A percentile compares a stretch with the other conserved stretches of the same genome.
Conservation (phyloP, 2,888 invertebrate genomes). For the Microctonus brassicae region DNA sequence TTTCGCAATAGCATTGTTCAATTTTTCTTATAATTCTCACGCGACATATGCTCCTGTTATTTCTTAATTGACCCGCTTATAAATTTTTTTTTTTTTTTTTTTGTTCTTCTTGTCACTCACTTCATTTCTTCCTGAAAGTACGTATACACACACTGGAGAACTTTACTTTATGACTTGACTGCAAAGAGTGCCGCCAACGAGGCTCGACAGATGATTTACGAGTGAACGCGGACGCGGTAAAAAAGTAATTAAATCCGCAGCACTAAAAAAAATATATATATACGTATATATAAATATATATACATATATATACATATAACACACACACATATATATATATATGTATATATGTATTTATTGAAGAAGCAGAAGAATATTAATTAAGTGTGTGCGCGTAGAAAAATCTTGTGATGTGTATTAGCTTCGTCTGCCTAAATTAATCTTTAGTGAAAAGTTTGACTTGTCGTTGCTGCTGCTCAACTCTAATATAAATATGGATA, state of each 20-base stretch:
- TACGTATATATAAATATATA: background rate
- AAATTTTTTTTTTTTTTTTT: constrained; percentile 19
- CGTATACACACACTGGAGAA: constrained; percentile 36
- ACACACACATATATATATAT: too few relatives aligned
- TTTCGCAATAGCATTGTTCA: background rate
- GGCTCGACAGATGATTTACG: constrained; percentile 62
- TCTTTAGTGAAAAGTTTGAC: constrained; percentile 52
- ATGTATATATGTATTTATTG: too few relatives aligned
- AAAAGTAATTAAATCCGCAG: constrained; percentile 67
- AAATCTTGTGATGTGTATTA: background rate
- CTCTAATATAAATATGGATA: too few relatives aligned
- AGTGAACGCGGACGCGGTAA: constrained; percentile 55
- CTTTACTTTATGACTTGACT: constrained; percentile 63
- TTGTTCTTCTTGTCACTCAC: constrained; percentile 16
- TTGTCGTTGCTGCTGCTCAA: constrained; percentile 17
- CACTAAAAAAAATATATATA: constrained; percentile 48
- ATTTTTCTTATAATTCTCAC: constrained; percentile 3
- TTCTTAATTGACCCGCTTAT: constrained; percentile 15
- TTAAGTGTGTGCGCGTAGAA: constrained; percentile 53
- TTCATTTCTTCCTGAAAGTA: constrained; percentile 27
- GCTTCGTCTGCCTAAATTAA: constrained; percentile 52
- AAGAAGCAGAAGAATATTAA: constrained; percentile 57
- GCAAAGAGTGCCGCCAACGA: constrained; percentile 48
- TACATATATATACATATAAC: too few relatives aligned
- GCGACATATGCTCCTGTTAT: constrained; percentile 35